phyloP scores from a whole-genome alignment of 2,113 vertebrate species.

The Origma solitaria region DNA sequence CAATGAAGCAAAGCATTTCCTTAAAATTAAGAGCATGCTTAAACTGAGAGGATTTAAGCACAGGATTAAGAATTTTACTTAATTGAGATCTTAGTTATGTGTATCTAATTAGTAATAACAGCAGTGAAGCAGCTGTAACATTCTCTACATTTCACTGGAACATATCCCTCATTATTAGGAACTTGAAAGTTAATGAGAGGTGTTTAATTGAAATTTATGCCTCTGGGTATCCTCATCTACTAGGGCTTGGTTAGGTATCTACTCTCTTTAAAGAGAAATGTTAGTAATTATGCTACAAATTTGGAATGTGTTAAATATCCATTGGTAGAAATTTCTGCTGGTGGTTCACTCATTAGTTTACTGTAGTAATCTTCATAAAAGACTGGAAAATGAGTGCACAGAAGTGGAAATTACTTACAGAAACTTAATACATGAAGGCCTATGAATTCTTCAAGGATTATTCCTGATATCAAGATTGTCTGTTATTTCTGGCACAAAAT shows the following conservation, averaged over 20 bases:
- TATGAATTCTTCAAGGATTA: background rate
- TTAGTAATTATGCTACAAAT: background rate
- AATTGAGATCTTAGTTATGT: background rate
- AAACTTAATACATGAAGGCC: background rate
- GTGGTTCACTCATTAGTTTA: background rate
- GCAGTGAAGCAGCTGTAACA: background rate
- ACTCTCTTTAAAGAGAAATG: background rate
- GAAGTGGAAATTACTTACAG: background rate
- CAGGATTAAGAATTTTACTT: background rate
- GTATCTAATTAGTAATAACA: background rate
- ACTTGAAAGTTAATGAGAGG: slow-evolving; percentile 2
- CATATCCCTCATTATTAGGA: background rate
- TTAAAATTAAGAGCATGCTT: background rate
- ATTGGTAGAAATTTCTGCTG: background rate
- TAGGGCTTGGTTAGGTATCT: background rate
- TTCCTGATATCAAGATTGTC: background rate
- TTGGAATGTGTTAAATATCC: background rate
- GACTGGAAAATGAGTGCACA: background rate
- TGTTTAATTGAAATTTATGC: slow-evolving; percentile 12
- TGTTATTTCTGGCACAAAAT: background rate
- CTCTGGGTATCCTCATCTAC: background rate
- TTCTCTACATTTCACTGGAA: background rate
- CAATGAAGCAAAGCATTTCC: background rate
- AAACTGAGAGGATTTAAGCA: background rate
- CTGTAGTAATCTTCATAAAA: background rate